phyloP scores from a whole-genome alignment of 2,113 vertebrate genomes.

The Aix galericulata region DNA sequence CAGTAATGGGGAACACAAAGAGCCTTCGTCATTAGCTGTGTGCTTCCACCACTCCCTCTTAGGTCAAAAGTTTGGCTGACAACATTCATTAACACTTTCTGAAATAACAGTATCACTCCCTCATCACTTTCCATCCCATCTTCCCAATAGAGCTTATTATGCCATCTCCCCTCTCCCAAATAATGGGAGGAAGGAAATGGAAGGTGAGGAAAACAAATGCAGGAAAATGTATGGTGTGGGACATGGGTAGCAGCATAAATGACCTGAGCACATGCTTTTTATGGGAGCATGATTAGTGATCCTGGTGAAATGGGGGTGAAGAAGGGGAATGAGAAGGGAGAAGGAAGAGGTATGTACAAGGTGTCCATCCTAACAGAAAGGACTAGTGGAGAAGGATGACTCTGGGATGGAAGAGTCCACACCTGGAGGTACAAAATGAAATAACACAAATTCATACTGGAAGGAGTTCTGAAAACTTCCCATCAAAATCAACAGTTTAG shows the following conservation, averaged over 20 bases:
- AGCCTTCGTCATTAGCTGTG: neutral
- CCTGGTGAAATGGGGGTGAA: neutral
- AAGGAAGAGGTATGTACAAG: neutral
- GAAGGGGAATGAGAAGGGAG: neutral
- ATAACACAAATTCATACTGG: neutral
- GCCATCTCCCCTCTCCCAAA: neutral
- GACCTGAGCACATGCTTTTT: fast-evolving
- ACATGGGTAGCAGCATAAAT: neutral
- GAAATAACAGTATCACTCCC: constrained; percentile 37
- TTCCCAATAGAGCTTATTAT: neutral
- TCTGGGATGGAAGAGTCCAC: neutral
- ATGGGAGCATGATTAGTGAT: neutral
- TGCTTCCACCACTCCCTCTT: constrained; percentile 14
- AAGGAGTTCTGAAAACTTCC: neutral
- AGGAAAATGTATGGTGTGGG: neutral
- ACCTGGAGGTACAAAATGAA: neutral
- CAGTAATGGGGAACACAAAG: neutral
- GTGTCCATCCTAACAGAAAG: neutral
- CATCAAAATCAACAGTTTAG: neutral
- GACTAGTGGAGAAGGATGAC: neutral
- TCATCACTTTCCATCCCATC: neutral
- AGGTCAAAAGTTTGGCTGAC: constrained; percentile 38
- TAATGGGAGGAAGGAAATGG: neutral
- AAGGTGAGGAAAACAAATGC: neutral
- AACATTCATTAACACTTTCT: constrained; percentile 5